phyloP scores from a whole-genome alignment of 2,888 invertebrate species.

The Pammene aurita region DNA sequence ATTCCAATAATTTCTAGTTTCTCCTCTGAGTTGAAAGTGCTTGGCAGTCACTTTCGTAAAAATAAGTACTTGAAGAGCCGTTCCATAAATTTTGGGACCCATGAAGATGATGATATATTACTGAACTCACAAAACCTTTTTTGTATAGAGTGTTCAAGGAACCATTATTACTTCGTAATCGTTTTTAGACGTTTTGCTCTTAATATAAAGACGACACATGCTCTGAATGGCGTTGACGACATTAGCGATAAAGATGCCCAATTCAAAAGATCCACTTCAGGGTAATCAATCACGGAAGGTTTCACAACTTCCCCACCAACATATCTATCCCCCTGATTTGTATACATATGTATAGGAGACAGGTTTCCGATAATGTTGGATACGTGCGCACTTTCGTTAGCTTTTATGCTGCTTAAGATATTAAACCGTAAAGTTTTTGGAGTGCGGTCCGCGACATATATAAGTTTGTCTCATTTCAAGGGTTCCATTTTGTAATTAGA shows the following conservation, averaged over 20 bases:
- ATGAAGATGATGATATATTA: neutral
- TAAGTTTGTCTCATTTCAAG: conserved; percentile 22
- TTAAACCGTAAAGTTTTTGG: conserved; percentile 30
- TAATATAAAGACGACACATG: conserved; percentile 38
- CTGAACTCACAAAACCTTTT: neutral
- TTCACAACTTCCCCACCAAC: conserved; percentile 52
- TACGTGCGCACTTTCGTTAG: conserved; percentile 18
- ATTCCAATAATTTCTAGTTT: too few relatives aligned
- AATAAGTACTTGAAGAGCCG: too few relatives aligned
- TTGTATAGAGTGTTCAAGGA: neutral
- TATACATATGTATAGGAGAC: conserved; percentile 9
- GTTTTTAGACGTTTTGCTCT: conserved; percentile 31
- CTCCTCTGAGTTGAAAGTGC: too few relatives aligned
- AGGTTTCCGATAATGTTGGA: conserved; percentile 19
- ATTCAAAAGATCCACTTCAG: conserved; percentile 46
- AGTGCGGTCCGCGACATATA: conserved; percentile 23
- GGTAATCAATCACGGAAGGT: conserved; percentile 60
- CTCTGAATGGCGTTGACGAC: conserved; percentile 40
- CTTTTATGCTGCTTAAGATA: conserved; percentile 36
- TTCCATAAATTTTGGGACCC: too few relatives aligned
- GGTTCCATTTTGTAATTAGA: conserved; percentile 18
- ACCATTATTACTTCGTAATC: conserved; percentile 25
- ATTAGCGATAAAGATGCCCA: conserved; percentile 43
- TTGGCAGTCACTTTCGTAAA: too few relatives aligned
- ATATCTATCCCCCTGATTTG: conserved; percentile 20